Evolutionary conservation across 2,113 vertebrate genomes (phyloP).

Genomic region (Megaleporinus macrocephalus): DNA sequence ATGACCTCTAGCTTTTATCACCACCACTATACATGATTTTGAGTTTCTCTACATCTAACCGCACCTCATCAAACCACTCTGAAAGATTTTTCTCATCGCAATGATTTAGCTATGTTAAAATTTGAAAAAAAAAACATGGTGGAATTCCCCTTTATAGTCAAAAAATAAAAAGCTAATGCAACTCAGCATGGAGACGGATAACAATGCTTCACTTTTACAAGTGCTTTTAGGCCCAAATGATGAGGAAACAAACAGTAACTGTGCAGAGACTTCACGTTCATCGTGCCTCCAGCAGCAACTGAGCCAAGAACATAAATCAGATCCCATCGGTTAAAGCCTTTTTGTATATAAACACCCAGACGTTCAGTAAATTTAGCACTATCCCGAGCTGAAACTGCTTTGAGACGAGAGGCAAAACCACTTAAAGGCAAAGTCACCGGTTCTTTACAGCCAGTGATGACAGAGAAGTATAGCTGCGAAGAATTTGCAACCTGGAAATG

Average conservation of each 20-base stretch:
- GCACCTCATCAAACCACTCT: no score
- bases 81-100: no score
- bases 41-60: no score
- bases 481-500: constrained; percentile 25
- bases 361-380: constrained; percentile 42
- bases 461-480: constrained; percentile 34
- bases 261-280: constrained; percentile 32
- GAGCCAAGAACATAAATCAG: constrained; percentile 43
- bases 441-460: constrained; percentile 37
- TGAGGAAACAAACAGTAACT: not conserved
- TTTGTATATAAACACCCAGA: constrained; percentile 39
- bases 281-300: constrained; percentile 7
- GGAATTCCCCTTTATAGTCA: not conserved
- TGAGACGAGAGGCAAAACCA: constrained; percentile 45
- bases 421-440: constrained; percentile 36
- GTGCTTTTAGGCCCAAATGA: constrained; percentile 2
- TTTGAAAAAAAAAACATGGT: not conserved
- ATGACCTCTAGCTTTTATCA: no score
- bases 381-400: constrained; percentile 47
- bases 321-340: constrained; percentile 40
- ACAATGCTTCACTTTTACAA: not conserved
- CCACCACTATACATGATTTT: no score
- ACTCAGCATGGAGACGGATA: not conserved
- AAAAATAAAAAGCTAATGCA: not conserved
- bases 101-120: not conserved